phyloP scores from a whole-genome alignment of 1,140 invertebrate species.

The Eubasilissa regina region DNA sequence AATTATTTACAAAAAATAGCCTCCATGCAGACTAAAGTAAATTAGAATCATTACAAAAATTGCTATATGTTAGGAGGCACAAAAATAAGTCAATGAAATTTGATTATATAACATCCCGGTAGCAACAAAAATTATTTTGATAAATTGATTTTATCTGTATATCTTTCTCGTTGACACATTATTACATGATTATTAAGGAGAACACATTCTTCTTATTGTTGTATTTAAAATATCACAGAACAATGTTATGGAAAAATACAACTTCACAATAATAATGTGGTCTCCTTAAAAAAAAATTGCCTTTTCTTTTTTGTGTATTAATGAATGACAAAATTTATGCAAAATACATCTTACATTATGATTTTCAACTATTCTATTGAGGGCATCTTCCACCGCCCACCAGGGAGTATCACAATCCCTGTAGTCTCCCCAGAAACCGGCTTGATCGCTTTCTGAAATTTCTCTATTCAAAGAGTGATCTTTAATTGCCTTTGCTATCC shows the following conservation, averaged over 20 bases:
- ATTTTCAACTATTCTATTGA: slow-evolving; percentile 71
- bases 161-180: no score
- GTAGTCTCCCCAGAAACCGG: slow-evolving; percentile 87
- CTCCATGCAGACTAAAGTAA: no score
- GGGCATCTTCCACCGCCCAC: slow-evolving; percentile 76
- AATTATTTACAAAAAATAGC: background rate
- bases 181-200: no score
- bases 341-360: slow-evolving; percentile 71
- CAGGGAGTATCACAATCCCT: slow-evolving; percentile 82
- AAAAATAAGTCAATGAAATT: background rate
- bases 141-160: no score
- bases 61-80: background rate
- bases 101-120: background rate
- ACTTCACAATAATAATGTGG: no score
- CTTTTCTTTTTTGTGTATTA: background rate
- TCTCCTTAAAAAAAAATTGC: background rate
- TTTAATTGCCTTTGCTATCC: slow-evolving; percentile 36
- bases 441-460: slow-evolving; percentile 65
- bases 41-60: no score
- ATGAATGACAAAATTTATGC: background rate
- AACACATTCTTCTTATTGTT: no score
- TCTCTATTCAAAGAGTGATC: slow-evolving; percentile 10
- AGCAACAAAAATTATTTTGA: no score
- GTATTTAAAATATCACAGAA: no score
- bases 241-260: no score